A percentile compares a stretch with the other conserved stretches of the same genome.
These are phyloP conservation scores for Lepilemur ruficaudatus DNA, from an alignment of 2,797 vertebrate genomes.

Conservation along the genomic window DNA sequence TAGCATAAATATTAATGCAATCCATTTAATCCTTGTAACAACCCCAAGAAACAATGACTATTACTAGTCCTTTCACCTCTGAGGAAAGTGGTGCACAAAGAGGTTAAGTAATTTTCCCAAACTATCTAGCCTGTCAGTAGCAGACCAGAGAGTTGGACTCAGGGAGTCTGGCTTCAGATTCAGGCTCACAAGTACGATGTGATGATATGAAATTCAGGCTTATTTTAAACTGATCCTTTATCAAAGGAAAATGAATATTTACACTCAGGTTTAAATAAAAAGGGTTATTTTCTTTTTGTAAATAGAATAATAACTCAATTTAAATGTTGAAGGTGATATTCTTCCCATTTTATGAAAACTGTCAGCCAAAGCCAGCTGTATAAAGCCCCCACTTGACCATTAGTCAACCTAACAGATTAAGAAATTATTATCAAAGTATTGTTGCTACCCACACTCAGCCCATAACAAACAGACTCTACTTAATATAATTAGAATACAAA, in stretches of 20 bases:
- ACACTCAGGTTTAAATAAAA: background rate
- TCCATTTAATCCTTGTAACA: background rate
- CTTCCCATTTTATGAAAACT: background rate
- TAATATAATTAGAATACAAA: background rate
- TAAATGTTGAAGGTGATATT: background rate
- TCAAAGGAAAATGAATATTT: background rate
- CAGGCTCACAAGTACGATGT: background rate
- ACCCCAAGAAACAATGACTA: background rate
- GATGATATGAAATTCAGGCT: background rate
- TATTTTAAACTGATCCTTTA: background rate
- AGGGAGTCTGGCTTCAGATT: background rate
- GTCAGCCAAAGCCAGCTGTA: background rate
- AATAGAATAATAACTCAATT: background rate
- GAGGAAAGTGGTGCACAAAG: background rate
- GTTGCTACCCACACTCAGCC: background rate
- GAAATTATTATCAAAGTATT: background rate
- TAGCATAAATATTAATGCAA: background rate
- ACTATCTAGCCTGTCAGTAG: background rate
- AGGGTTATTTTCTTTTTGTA: background rate
- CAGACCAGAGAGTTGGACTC: background rate
- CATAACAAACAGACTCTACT: background rate
- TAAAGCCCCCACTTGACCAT: background rate
- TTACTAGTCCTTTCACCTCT: background rate
- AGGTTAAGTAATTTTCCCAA: background rate
- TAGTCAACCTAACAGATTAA: background rate